These are phyloP conservation scores for Melanotaenia duboulayi DNA, from an alignment of 2,113 vertebrate species.

Conservation along the genomic window DNA sequence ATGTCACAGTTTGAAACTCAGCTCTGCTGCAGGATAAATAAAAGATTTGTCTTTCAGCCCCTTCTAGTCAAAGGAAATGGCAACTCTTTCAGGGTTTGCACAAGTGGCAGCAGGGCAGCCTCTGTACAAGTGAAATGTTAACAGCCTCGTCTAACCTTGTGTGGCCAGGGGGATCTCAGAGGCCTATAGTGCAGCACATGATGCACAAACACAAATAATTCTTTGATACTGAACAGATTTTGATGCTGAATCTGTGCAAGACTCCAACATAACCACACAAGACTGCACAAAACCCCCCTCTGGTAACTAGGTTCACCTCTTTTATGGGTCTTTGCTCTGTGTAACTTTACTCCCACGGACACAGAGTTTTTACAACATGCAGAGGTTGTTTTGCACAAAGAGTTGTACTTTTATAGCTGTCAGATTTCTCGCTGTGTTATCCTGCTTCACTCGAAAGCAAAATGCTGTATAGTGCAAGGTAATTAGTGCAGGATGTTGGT, in stretches of 20 bases:
- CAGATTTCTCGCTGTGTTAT: slow-evolving; percentile 19
- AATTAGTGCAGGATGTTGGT: slow-evolving; percentile 63
- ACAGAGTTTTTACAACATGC: not conserved
- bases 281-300: not conserved
- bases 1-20: not conserved
- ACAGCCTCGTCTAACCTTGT: slow-evolving; percentile 10
- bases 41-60: slow-evolving; percentile 4
- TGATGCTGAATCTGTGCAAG: slow-evolving; percentile 1
- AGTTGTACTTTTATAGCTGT: slow-evolving; percentile 25
- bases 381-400: slow-evolving; percentile 10
- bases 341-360: slow-evolving; percentile 4
- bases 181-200: not conserved
- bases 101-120: not conserved
- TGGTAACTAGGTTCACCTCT: slow-evolving; percentile 4
- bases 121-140: slow-evolving; percentile 25
- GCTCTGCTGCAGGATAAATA: not conserved
- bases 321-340: not conserved
- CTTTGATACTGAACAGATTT: slow-evolving; percentile 15
- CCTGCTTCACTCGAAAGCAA: slow-evolving; percentile 27
- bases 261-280: slow-evolving; percentile 11
- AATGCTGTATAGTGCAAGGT: slow-evolving; percentile 38
- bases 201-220: slow-evolving; percentile 9
- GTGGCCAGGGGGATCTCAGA: not conserved
- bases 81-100: slow-evolving; percentile 1
- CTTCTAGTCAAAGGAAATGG: slow-evolving; percentile 10